Evolutionary conservation across 2,113 vertebrate genomes (phyloP).

Genomic region (Toxotes jaculatrix): DNA sequence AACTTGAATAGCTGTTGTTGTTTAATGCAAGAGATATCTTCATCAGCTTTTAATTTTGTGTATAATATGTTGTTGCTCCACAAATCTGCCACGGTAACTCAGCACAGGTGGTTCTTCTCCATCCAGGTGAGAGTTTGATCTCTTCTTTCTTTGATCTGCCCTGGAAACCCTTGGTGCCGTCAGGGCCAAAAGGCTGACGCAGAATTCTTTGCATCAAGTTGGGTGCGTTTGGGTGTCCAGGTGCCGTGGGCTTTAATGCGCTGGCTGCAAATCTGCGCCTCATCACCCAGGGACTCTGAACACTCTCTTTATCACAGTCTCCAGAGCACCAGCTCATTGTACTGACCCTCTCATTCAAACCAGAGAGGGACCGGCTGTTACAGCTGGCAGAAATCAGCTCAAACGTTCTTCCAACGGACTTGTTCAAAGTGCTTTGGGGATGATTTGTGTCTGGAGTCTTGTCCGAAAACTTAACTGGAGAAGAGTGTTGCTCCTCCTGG

Average conservation of each 20-base stretch:
- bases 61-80: not conserved
- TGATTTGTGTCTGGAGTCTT: not conserved
- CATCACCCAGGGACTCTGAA: constrained; percentile 63
- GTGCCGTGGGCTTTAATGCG: not conserved
- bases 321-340: constrained; percentile 26
- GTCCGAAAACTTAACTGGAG: fast-evolving
- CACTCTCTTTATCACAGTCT: constrained; percentile 33
- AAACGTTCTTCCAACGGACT: not conserved
- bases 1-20: not conserved
- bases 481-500: not conserved
- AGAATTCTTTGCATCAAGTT: constrained; percentile 16
- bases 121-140: not conserved
- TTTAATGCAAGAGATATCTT: constrained; percentile 2
- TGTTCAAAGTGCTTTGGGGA: not conserved
- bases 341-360: constrained; percentile 10
- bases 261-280: constrained; percentile 43
- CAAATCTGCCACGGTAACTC: not conserved
- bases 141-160: constrained; percentile 12
- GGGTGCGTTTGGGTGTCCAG: not conserved
- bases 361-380: not conserved
- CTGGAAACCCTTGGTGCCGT: constrained; percentile 58
- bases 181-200: constrained; percentile 50
- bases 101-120: not conserved
- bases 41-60: not conserved
- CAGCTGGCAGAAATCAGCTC: constrained; percentile 14